phyloP scores from a whole-genome alignment of 2,113 vertebrate species.

The Arothron firmamentum region DNA sequence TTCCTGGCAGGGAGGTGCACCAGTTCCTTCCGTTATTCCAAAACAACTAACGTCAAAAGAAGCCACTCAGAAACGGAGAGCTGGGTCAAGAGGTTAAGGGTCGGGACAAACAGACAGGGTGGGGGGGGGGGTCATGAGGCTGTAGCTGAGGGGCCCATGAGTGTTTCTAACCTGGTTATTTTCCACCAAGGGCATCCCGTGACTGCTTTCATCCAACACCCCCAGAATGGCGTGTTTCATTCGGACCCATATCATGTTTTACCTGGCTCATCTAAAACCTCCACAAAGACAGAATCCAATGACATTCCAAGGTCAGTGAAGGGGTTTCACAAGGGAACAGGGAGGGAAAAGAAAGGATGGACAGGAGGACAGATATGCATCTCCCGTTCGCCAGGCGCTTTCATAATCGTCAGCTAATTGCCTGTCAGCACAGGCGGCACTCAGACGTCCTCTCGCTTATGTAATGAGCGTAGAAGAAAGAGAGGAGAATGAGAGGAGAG shows the following conservation, averaged over 20 bases:
- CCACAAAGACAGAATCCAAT: too few species aligned
- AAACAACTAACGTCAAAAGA: background rate
- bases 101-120: too few species aligned
- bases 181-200: too few species aligned
- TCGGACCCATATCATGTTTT: too few species aligned
- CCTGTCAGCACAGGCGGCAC: slow-evolving; percentile 63
- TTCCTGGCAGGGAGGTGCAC: slow-evolving; percentile 3
- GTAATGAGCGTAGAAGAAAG: slow-evolving; percentile 28
- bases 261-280: too few species aligned
- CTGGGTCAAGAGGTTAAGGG: background rate
- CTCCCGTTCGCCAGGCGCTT: slow-evolving; percentile 45
- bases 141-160: too few species aligned
- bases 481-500: background rate
- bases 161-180: too few species aligned
- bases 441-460: slow-evolving; percentile 50
- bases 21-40: background rate
- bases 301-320: too few species aligned
- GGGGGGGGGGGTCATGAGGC: too few species aligned
- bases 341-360: slow-evolving; percentile 7
- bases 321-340: too few species aligned
- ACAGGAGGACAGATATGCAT: slow-evolving; percentile 38
- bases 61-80: slow-evolving; percentile 7
- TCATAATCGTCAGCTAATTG: slow-evolving; percentile 64
- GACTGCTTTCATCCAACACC: too few species aligned
- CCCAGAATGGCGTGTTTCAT: too few species aligned